phyloP scores from a whole-genome alignment of 37 sponge, comb jelly and placozoan genomes.

The Lycopodina hypogea region DNA sequence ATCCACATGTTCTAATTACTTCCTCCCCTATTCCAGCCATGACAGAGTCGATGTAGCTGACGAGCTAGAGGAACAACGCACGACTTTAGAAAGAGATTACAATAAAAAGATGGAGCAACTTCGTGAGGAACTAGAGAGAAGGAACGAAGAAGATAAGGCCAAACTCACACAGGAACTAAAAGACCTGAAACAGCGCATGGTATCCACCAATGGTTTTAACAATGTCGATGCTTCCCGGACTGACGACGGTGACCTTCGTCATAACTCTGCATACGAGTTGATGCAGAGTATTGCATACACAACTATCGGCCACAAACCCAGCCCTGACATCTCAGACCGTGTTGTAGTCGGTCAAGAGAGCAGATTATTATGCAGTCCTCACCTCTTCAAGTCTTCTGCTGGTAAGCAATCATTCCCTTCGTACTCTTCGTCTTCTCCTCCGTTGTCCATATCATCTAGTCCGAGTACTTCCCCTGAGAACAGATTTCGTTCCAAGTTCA shows the following conservation, averaged over 20 bases:
- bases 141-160: conserved; percentile 33
- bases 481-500: not conserved
- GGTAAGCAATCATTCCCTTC: too few relatives aligned
- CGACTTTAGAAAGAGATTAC: conserved; percentile 45
- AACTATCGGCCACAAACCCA: not conserved
- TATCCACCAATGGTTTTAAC: not conserved
- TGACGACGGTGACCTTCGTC: not conserved
- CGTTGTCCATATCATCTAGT: not conserved
- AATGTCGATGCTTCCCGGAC: not conserved
- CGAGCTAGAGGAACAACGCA: conserved; percentile 32
- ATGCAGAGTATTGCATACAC: conserved; percentile 22
- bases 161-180: conserved; percentile 25
- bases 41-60: not conserved
- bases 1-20: too few relatives aligned
- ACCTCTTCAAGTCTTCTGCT: not conserved
- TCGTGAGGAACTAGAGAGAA: conserved; percentile 44
- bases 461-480: not conserved
- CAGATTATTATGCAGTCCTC: not conserved
- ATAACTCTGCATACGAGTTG: conserved; percentile 4
- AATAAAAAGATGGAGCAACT: conserved; percentile 26
- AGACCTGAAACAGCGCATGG: not conserved
- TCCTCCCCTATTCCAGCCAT: too few relatives aligned
- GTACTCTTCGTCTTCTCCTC: not conserved
- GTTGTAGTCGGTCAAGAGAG: conserved; percentile 12
- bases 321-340: conserved; percentile 5